phyloP scores from a whole-genome alignment of 2,797 vertebrate genomes.

The Adrianichthys oophorus region DNA sequence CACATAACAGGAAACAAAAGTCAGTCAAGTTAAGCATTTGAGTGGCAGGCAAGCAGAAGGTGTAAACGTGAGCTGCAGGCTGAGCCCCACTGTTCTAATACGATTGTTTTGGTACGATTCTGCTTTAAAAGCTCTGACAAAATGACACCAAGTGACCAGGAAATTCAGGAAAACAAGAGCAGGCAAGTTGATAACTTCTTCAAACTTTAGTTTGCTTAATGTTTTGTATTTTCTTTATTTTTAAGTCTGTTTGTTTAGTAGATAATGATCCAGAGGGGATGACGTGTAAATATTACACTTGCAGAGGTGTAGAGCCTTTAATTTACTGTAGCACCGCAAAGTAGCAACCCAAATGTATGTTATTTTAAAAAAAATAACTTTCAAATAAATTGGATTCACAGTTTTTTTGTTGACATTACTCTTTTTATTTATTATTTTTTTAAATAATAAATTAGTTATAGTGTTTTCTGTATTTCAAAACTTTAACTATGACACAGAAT shows the following conservation, averaged over 20 bases:
- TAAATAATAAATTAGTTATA: neutral
- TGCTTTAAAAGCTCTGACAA: conserved; percentile 3
- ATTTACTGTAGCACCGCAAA: neutral
- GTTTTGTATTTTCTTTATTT: neutral
- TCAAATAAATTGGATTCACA: neutral
- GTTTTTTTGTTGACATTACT: neutral
- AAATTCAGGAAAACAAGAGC: neutral
- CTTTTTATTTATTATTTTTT: neutral
- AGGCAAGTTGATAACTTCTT: neutral
- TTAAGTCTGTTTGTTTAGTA: neutral
- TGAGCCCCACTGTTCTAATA: conserved; percentile 1
- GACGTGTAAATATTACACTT: no score
- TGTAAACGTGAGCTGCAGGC: conserved; percentile 12
- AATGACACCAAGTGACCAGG: neutral
- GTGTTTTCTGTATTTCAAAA: neutral
- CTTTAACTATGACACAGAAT: neutral
- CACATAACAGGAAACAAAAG: conserved; percentile 57
- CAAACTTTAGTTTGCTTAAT: neutral
- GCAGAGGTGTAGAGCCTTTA: neutral
- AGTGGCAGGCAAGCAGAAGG: conserved; percentile 15
- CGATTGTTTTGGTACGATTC: conserved; percentile 1
- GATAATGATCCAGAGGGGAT: no score
- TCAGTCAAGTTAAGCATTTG: neutral
- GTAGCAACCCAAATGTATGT: neutral
- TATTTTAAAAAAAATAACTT: neutral